Conservation (phyloP, 2,888 invertebrate genomes). For the Dioctria rufipes region DNA sequence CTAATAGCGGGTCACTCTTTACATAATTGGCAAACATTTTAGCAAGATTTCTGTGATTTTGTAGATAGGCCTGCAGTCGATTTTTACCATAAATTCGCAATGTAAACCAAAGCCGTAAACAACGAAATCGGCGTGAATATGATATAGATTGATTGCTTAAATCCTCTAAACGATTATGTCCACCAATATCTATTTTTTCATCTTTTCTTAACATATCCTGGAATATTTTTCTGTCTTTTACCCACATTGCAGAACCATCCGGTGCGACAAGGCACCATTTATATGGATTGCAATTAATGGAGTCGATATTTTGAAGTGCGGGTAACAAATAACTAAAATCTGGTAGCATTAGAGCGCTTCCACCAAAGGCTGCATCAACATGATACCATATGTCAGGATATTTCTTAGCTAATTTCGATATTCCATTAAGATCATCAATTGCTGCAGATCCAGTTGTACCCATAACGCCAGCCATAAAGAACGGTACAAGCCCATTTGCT, state of each 20-base stretch:
- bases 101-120: conserved; percentile 90
- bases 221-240: neutral
- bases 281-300: conserved; percentile 54
- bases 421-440: conserved; percentile 49
- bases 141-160: conserved; percentile 77
- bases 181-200: neutral
- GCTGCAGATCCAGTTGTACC: conserved; percentile 55
- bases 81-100: conserved; percentile 84
- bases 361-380: conserved; percentile 55
- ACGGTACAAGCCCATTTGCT: conserved; percentile 49
- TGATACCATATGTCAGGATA: conserved; percentile 54
- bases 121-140: conserved; percentile 84
- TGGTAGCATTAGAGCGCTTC: conserved; percentile 33
- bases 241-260: conserved; percentile 49
- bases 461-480: conserved; percentile 37
- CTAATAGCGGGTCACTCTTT: conserved; percentile 79
- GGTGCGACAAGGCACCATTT: conserved; percentile 51
- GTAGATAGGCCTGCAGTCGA: conserved; percentile 82
- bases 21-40: conserved; percentile 81
- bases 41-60: conserved; percentile 80
- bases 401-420: conserved; percentile 26
- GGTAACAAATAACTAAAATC: conserved; percentile 46
- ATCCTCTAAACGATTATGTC: conserved; percentile 1
- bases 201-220: conserved; percentile 71
- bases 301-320: conserved; percentile 46